Evolutionary conservation across 2,113 vertebrate genomes (phyloP), one percentile per base, ranked within the genome.

Genomic region (Siniperca chuatsi): DNA sequence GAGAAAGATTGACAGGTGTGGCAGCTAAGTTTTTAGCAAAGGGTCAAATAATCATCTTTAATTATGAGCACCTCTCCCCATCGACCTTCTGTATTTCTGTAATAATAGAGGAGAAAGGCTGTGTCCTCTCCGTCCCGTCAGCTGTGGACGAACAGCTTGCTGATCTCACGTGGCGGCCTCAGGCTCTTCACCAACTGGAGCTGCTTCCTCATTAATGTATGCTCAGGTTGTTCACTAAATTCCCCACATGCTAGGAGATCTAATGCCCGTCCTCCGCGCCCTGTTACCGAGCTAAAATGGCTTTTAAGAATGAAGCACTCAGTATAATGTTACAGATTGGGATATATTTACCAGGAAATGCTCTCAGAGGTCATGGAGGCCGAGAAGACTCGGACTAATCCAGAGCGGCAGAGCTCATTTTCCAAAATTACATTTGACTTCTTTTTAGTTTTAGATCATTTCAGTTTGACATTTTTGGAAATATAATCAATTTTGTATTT

Each of bases 291-390:
- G 67, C 67, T 84, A 40, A 81, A 81, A 84, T 25, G 29, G 82
- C 55, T 81, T 81, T 78, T 78, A 77, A 9, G n/a, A 62, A 57
- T 0, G 62, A 46, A 75, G 78, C 66, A n/a, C 57, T 82, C 58
- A n/a, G 86, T 66, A 60, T 79, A 67, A 48, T 44, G 76, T 85
- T 82, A 75, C 87, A 42, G 50, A 65, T 37, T 0, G 5, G 10
- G 75, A 81, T 37, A 64, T 9, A 50, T 69, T 75, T 80, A 60
- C 50, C 73, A 66, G 85, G 75, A 88, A 55, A 35, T 7, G 78
- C 37, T 71, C 35, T 74, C 33, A n/a, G 66, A 80, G 81, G 78
- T 40, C 21, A 1, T 2, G 23, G 46, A 74, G 86, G 73, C 15
- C 16, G 12, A 2, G 1, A 23, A 13, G 58, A 60, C 25, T 44